Percentiles rank a stretch among this genome's conserved stretches.
Evolutionary conservation across 2,797 vertebrate species (phyloP).

Genomic region (Poecilia wingei): DNA sequence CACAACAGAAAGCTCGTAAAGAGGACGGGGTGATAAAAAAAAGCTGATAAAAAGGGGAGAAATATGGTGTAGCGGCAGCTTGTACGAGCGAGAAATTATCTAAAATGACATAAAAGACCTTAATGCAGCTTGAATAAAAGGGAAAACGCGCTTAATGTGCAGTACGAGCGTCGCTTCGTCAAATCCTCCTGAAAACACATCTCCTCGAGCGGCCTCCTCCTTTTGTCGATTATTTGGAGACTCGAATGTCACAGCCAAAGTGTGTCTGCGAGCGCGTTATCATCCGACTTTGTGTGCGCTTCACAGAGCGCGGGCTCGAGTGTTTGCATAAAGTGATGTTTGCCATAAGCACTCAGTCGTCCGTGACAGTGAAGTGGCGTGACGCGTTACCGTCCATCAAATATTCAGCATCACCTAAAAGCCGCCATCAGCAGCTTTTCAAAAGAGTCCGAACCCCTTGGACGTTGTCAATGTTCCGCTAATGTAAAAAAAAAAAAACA

Average conservation of each 20-base stretch:
- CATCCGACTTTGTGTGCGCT: conserved; percentile 10
- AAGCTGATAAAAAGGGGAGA: conserved; percentile 66
- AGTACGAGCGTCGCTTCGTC: conserved; percentile 24
- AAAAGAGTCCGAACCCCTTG: not conserved
- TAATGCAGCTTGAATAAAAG: conserved; percentile 50
- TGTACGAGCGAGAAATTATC: conserved; percentile 59
- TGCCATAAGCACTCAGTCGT: conserved; percentile 57
- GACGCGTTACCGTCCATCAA: conserved; percentile 58
- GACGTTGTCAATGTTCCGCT: too few relatives aligned
- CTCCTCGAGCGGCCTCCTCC: conserved; percentile 39
- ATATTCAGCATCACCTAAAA: conserved; percentile 59
- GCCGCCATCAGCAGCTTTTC: conserved; percentile 34
- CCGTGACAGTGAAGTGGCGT: conserved; percentile 61
- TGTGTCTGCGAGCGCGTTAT: conserved; percentile 26
- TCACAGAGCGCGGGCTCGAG: conserved; percentile 25
- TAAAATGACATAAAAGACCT: conserved; percentile 68
- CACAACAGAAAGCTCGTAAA: conserved; percentile 65
- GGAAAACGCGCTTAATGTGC: conserved; percentile 53
- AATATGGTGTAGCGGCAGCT: conserved; percentile 57
- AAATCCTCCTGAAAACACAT: conserved; percentile 38
- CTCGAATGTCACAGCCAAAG: conserved; percentile 59
- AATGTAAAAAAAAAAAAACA: too few relatives aligned
- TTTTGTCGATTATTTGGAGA: conserved; percentile 50
- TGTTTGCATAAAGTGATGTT: conserved; percentile 62
- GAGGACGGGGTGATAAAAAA: conserved; percentile 60